phyloP scores from a whole-genome alignment of 2,797 vertebrate genomes.

The Basileuterus tristriatus region DNA sequence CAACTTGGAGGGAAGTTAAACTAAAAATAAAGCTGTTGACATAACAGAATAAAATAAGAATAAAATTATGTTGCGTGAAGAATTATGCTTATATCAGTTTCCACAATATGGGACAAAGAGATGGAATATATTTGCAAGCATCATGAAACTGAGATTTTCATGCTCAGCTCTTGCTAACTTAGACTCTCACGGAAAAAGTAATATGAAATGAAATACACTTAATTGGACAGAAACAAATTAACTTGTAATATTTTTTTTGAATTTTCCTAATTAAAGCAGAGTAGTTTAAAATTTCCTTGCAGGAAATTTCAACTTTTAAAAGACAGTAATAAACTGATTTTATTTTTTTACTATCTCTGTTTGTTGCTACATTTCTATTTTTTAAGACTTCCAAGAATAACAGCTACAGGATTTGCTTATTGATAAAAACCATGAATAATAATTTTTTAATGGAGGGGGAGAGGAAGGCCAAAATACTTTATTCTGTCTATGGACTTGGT shows the following conservation, averaged over 20 bases:
- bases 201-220: neutral
- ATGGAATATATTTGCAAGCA: rapidly evolving
- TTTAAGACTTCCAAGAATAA: neutral
- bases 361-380: neutral
- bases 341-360: neutral
- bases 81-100: neutral
- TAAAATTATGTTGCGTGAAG: neutral
- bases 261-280: neutral
- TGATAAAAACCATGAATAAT: neutral
- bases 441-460: neutral
- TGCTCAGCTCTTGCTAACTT: neutral
- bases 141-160: neutral
- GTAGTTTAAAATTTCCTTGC: neutral
- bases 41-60: neutral
- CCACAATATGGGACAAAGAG: neutral
- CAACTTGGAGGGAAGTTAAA: neutral
- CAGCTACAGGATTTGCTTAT: neutral
- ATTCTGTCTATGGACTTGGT: rapidly evolving
- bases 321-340: neutral
- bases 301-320: neutral
- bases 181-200: neutral
- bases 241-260: neutral
- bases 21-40: neutral
- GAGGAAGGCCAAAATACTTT: neutral
- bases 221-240: neutral